Evolutionary conservation across 2,113 vertebrate genomes (phyloP).

Genomic region (Paramormyrops kingsleyae): DNA sequence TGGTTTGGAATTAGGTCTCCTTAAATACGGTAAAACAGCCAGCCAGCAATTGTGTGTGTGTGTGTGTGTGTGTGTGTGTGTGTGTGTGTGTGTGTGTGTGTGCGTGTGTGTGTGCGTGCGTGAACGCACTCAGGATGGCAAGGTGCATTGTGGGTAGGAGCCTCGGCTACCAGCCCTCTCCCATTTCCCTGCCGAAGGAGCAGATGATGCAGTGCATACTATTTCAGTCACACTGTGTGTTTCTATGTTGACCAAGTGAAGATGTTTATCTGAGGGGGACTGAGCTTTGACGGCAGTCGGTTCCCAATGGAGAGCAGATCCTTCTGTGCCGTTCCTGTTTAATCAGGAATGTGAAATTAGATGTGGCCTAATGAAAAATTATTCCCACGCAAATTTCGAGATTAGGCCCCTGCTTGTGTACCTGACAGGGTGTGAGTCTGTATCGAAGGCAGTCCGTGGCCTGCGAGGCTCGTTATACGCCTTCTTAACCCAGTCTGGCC

Average conservation of each 20-base stretch:
- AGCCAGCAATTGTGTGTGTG: neutral
- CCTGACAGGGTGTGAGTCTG: constrained; percentile 14
- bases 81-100: neutral
- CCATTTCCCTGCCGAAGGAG: neutral
- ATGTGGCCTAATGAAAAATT: constrained; percentile 21
- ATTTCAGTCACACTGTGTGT: neutral
- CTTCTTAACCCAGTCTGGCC: neutral
- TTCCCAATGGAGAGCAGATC: neutral
- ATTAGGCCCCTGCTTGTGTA: constrained; percentile 1
- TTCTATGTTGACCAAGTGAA: neutral
- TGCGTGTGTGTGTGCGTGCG: neutral
- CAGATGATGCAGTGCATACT: neutral
- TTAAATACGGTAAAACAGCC: neutral
- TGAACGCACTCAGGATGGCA: neutral
- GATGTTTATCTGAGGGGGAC: neutral
- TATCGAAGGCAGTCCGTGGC: neutral
- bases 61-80: neutral
- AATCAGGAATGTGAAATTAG: constrained; percentile 25
- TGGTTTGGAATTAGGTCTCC: neutral
- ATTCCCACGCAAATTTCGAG: constrained; percentile 18
- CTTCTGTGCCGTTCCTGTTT: neutral
- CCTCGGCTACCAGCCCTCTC: neutral
- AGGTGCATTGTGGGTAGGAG: neutral
- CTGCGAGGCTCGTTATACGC: neutral
- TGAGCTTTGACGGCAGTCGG: constrained; percentile 18